phyloP scores from a whole-genome alignment of 2,888 invertebrate genomes.

The Trachelus stipa region DNA sequence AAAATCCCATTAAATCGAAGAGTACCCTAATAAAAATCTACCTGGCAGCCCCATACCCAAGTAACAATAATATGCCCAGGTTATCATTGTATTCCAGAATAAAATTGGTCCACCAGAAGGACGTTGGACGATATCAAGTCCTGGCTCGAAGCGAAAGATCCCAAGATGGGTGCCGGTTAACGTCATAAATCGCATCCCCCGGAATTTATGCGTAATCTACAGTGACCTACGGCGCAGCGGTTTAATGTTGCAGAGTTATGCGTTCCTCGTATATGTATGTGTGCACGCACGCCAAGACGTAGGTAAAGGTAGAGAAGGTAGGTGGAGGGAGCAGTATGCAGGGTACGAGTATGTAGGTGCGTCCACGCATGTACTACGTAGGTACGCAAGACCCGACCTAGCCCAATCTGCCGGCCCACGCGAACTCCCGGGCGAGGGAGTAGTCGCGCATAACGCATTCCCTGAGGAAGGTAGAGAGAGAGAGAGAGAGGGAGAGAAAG shows the following conservation, averaged over 20 bases:
- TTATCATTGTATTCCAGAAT: neutral
- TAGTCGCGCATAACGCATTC: conserved; percentile 48
- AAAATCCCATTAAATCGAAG: neutral
- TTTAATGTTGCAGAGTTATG: conserved; percentile 51
- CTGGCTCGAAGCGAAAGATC: conserved; percentile 68
- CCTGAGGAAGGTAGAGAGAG: conserved; percentile 32
- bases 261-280: conserved; percentile 18
- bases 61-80: neutral
- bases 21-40: neutral
- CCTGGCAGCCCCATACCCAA: neutral
- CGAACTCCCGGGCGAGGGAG: conserved; percentile 45
- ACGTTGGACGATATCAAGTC: conserved; percentile 68
- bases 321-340: neutral
- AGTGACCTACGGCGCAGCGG: conserved; percentile 47
- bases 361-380: conserved; percentile 12
- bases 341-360: neutral
- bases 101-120: conserved; percentile 36
- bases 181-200: conserved; percentile 42
- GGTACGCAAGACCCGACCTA: conserved; percentile 49
- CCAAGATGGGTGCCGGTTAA: conserved; percentile 40
- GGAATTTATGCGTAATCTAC: conserved; percentile 55
- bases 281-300: conserved; percentile 16
- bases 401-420: conserved; percentile 56
- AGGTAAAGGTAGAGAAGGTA: neutral
- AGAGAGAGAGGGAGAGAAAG: no score